Conservation (phyloP, 2,113 vertebrate species). For the Sylvia atricapilla region DNA sequence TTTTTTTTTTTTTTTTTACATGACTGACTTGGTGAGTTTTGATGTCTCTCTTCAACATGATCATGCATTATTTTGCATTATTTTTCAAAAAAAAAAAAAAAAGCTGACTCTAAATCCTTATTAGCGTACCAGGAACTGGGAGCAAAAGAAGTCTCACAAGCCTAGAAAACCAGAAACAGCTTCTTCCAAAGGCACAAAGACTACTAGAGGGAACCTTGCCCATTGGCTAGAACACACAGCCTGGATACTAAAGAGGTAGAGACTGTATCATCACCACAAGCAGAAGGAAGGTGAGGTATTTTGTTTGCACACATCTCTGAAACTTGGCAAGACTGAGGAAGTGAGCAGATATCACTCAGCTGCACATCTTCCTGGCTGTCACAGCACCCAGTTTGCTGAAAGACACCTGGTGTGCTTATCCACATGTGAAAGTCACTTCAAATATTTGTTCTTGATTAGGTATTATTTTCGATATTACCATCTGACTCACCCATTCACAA, state of each 20-base stretch:
- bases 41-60: neutral
- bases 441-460: constrained; percentile 7
- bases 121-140: accelerated
- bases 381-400: neutral
- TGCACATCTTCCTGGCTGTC: neutral
- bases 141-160: neutral
- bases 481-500: constrained; percentile 43
- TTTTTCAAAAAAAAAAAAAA: no score
- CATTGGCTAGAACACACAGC: neutral
- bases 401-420: neutral
- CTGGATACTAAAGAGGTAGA: neutral
- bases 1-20: neutral
- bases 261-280: neutral
- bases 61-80: neutral
- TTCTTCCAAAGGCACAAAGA: neutral
- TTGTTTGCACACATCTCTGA: neutral
- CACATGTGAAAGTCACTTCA: neutral
- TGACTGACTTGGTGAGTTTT: neutral
- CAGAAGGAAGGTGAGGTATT: neutral
- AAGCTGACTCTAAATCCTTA: neutral
- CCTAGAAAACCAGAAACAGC: neutral
- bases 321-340: neutral
- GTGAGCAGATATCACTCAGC: neutral
- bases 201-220: neutral
- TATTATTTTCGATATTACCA: constrained; percentile 5